Percentiles rank a stretch among this genome's conserved stretches.
Evolutionary conservation across 2,113 vertebrate genomes (phyloP).

Genomic region (Aix galericulata): DNA sequence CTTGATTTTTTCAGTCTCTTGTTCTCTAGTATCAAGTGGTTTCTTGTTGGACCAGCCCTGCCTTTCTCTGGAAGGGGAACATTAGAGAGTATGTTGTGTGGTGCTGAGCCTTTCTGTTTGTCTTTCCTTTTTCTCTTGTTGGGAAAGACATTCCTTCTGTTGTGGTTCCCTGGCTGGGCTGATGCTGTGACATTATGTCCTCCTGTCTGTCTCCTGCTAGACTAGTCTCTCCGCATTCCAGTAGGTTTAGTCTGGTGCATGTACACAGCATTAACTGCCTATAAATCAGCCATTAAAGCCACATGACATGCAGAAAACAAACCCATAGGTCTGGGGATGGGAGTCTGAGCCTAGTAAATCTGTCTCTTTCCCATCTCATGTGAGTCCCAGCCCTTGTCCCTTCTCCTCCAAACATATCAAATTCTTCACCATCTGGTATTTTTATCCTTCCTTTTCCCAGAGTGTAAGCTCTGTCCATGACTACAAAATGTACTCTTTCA

Average conservation of each 20-base stretch:
- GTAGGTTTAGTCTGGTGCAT: constrained; percentile 44
- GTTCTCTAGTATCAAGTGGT: background rate
- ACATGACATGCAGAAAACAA: background rate
- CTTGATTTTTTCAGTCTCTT: background rate
- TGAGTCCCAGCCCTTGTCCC: background rate
- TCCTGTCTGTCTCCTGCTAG: constrained; percentile 39
- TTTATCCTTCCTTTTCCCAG: background rate
- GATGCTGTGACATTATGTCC: constrained; percentile 50
- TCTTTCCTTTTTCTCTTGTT: constrained; percentile 27
- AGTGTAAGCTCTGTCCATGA: background rate
- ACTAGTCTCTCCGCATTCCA: constrained; percentile 63
- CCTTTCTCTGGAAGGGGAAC: background rate
- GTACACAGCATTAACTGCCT: constrained; percentile 15
- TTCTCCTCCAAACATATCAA: background rate
- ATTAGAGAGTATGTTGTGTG: background rate
- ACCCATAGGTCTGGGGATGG: background rate
- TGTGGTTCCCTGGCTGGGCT: constrained; percentile 47
- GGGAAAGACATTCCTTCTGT: constrained; percentile 50
- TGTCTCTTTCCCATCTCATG: background rate
- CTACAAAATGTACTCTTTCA: background rate
- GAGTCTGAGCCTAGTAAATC: background rate
- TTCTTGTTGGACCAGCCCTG: background rate
- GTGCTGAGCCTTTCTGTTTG: constrained; percentile 27
- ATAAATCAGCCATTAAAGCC: constrained; percentile 29
- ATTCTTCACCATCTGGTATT: background rate